Evolutionary conservation across 2,113 vertebrate species (phyloP), one percentile per base, ranked within the genome.

Genomic region (Lycaon pictus): DNA sequence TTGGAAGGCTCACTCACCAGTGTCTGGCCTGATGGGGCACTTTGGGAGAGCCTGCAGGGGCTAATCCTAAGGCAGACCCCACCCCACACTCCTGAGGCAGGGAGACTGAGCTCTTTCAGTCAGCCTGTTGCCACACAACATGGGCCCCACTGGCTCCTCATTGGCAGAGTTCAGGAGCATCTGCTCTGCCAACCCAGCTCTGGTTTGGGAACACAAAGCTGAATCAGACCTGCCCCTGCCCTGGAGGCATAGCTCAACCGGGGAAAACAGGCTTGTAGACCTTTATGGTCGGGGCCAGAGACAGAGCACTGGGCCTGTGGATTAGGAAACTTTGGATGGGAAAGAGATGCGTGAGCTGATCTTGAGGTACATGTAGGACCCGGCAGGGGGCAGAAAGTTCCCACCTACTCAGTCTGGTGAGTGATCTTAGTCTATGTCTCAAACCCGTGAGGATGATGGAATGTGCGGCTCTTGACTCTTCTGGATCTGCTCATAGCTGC

Each of bases 381-480:
- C 1, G 0, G 43, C 23, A 7, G 6, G 1, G 43, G 20, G 16
- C 22, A 53, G 37, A 51, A 51, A 7, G 23, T 55, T 37, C 12
- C 43, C 23, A 25, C n/a, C 35, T 7, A 37, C 32, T 22, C 71
- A 74, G 56, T 17, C 6, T 32, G 22, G 27, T 1, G 7, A 55
- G 22, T 0, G 3, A 11, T 4, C 43, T 63, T 63, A 16, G 43
- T 93, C 81, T 63, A 0, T 27, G 37, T 76, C 81, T 37, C 71
- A 62, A 22, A 60, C 69, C 11, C 0, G 0, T 17, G 29, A 85
- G 17, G 74, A 35, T 2, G 4, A 35, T 10, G 80, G 51, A 27
- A 53, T 6, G 7, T 1, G 29, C 11, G 67, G 10, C 22, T 53
- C 80, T 29, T 20, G 32, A 32, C 11, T 93, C 69, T 23, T 37